Evolutionary conservation across 2,113 vertebrate species (phyloP).

Genomic region (Lagenorhynchus albirostris): DNA sequence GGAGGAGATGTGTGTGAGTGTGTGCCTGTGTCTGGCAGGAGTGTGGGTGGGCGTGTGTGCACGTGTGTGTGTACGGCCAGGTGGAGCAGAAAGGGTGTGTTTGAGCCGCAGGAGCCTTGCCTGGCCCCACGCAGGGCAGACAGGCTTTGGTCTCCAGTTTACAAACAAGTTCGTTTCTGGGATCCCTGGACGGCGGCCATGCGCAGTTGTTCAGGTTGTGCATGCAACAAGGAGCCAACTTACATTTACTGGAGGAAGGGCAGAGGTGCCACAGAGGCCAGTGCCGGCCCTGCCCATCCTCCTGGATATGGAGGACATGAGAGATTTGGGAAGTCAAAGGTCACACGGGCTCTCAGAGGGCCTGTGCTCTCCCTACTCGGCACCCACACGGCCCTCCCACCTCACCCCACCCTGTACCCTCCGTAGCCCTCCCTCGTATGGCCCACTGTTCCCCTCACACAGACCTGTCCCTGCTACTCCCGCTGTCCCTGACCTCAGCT

Average conservation of each 20-base stretch:
- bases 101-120: background rate
- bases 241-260: too few relatives aligned
- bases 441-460: background rate
- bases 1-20: background rate
- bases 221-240: background rate
- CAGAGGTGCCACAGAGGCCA: accelerated
- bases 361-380: background rate
- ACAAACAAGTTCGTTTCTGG: background rate
- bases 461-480: accelerated
- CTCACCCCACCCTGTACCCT: too few relatives aligned
- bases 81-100: background rate
- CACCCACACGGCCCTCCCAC: background rate
- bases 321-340: background rate
- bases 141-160: background rate
- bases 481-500: accelerated
- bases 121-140: accelerated
- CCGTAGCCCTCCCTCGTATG: background rate
- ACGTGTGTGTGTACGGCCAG: background rate
- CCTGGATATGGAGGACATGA: background rate
- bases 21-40: accelerated
- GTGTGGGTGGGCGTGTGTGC: background rate
- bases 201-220: background rate
- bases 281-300: background rate
- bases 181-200: too few relatives aligned
- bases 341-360: accelerated